A percentile compares a stretch with the other conserved stretches of the same genome.
phyloP scores from a whole-genome alignment of 2,113 vertebrate genomes.

The Rhabdomys dilectus region DNA sequence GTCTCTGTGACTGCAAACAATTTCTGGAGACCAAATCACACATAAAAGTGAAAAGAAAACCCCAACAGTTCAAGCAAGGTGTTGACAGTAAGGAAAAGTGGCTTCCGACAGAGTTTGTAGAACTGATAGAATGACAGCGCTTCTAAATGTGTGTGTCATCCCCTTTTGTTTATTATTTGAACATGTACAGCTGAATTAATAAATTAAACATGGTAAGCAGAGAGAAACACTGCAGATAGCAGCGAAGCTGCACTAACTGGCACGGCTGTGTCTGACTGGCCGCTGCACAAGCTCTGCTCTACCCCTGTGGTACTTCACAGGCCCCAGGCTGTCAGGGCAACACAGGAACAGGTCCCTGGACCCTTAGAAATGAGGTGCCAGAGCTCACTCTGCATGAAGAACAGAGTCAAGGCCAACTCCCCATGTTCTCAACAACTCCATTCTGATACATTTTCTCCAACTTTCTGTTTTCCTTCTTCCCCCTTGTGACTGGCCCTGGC shows the following conservation, averaged over 20 bases:
- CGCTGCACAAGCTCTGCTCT: neutral
- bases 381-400: neutral
- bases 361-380: neutral
- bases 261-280: neutral
- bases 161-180: neutral
- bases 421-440: neutral
- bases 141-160: neutral
- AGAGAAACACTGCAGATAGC: neutral
- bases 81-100: neutral
- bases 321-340: neutral
- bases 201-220: neutral
- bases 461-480: neutral
- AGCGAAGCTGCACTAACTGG: accelerated
- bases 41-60: neutral
- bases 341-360: neutral
- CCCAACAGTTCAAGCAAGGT: neutral
- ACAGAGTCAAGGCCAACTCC: neutral
- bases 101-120: neutral
- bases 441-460: neutral
- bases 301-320: neutral
- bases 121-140: neutral
- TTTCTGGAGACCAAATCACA: neutral
- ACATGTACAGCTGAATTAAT: neutral
- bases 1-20: constrained; percentile 10
- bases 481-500: neutral